Conservation (phyloP, 2,113 vertebrate species). For the Athene noctua region DNA sequence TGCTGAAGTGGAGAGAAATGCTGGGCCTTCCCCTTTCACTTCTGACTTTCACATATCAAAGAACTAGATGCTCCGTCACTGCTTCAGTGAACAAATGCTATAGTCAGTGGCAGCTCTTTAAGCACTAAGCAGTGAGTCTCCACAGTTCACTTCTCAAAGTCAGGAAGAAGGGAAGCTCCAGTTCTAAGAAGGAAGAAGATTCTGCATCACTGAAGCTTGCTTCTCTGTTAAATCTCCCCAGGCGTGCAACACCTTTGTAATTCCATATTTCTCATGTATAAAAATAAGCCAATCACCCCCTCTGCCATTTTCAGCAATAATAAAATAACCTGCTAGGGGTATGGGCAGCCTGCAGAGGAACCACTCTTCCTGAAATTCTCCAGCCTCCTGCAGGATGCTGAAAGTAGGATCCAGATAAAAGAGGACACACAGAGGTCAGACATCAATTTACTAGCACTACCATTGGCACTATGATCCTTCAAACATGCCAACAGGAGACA, state of each 20-base stretch:
- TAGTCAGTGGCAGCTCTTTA: neutral
- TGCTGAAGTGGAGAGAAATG: neutral
- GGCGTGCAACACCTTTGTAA: neutral
- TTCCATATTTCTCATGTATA: neutral
- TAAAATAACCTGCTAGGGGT: neutral
- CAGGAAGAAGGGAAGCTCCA: neutral
- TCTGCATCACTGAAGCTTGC: neutral
- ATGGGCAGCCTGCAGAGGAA: neutral
- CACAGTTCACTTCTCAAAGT: neutral
- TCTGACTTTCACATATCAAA: neutral
- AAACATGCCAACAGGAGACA: fast-evolving
- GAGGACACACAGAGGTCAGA: neutral
- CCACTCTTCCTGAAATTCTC: neutral
- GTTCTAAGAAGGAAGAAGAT: neutral
- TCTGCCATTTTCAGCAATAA: neutral
- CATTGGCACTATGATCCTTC: neutral
- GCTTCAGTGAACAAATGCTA: neutral
- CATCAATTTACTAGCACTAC: neutral
- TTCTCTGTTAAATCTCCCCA: neutral
- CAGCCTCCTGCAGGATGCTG: neutral
- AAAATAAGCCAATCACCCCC: neutral
- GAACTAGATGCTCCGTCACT: neutral
- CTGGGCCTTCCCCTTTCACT: neutral
- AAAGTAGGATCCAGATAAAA: neutral
- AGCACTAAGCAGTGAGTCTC: neutral